Conservation (phyloP, 2,888 invertebrate species). For the Dascillus cervinus region DNA sequence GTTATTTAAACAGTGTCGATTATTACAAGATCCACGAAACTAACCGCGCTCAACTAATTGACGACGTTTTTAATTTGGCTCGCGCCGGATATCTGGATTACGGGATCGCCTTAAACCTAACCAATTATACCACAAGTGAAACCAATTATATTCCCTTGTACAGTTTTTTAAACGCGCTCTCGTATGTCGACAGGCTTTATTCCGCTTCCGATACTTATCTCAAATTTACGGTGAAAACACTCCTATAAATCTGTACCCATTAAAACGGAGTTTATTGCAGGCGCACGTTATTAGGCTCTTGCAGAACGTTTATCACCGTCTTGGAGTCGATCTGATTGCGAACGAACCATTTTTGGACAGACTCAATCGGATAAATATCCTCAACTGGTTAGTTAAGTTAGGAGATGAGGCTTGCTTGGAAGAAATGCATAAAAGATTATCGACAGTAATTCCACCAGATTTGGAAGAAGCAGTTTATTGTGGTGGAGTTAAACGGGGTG, state of each 20-base stretch:
- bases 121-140: conserved; percentile 51
- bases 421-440: conserved; percentile 1
- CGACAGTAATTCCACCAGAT: conserved; percentile 47
- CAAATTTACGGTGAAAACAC: conserved; percentile 18
- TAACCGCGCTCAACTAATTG: conserved; percentile 67
- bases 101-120: conserved; percentile 48
- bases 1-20: conserved; percentile 40
- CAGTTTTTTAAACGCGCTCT: conserved; percentile 32
- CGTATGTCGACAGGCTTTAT: conserved; percentile 16
- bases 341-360: conserved; percentile 10
- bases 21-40: conserved; percentile 46
- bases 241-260: too few species aligned
- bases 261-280: too few species aligned
- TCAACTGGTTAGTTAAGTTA: conserved; percentile 28
- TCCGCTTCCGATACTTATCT: conserved; percentile 9
- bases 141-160: conserved; percentile 59
- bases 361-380: conserved; percentile 35
- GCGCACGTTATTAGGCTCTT: conserved; percentile 7
- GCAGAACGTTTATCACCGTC: conserved; percentile 6
- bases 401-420: conserved; percentile 32
- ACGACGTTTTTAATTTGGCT: conserved; percentile 61
- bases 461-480: conserved; percentile 53
- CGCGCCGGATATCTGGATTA: conserved; percentile 51
- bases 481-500: conserved; percentile 49
- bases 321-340: conserved; percentile 35